These are phyloP conservation scores for Girardinus metallicus DNA, from an alignment of 2,797 vertebrate genomes.

Conservation along the genomic window DNA sequence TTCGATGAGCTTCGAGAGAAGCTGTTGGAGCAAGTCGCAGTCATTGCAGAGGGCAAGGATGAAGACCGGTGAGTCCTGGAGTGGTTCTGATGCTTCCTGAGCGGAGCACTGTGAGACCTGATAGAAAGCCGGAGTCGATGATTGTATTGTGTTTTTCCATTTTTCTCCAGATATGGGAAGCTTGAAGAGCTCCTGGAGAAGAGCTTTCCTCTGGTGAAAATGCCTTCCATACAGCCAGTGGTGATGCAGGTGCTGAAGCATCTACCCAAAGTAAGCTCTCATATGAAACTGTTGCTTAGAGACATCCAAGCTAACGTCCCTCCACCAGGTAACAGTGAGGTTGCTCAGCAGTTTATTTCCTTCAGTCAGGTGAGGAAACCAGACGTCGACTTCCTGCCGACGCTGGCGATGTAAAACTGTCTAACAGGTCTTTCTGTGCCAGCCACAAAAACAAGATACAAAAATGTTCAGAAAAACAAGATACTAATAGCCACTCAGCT, in stretches of 20 bases:
- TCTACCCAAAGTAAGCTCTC: constrained; percentile 87
- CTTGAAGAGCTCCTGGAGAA: constrained; percentile 96
- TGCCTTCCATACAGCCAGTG: constrained; percentile 96
- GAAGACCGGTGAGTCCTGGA: constrained; percentile 85
- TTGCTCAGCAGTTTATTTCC: background rate
- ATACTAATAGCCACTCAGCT: background rate
- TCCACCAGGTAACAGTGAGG: background rate
- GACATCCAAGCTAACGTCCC: background rate
- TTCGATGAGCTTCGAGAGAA: constrained; percentile 97
- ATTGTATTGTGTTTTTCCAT: background rate
- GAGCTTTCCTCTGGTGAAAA: constrained; percentile 96
- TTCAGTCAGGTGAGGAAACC: background rate
- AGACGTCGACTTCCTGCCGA: background rate
- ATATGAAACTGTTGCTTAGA: background rate
- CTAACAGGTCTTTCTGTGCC: background rate
- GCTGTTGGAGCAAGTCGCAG: constrained; percentile 92
- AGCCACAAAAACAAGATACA: background rate
- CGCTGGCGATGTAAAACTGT: background rate
- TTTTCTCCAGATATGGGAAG: constrained; percentile 86
- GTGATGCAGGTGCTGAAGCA: constrained; percentile 99
- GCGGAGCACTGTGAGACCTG: background rate
- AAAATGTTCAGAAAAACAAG: background rate
- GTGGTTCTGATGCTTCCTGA: background rate
- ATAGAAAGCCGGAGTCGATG: background rate
- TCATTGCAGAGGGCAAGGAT: constrained; percentile 92